Base-by-base conservation (phyloP, 2,888 invertebrate species). In the Hesperia comma region DNA sequence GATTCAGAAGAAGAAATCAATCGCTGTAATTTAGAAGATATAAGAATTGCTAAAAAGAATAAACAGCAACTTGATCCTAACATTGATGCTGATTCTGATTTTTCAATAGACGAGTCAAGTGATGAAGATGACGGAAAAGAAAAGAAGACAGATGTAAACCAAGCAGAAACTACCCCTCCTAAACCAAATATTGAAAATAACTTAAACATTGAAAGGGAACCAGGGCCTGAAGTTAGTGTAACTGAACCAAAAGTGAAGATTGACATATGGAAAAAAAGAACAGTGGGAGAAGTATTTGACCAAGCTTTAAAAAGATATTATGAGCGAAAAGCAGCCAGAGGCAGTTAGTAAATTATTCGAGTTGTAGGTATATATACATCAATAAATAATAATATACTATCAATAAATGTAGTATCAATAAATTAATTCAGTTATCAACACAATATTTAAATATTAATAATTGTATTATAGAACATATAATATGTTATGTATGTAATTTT, bases 231-330 rank as follows among this genome's bases (percentile, higher is more conserved):
- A 67, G 70, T 69, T 56, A n/a, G 8, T 43, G 41, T 54, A 0
- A 43, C 0, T 54, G 54, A 75, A 58, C 76, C 80, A n/a, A 88
- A 90, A 78, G 89, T 92, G 10, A 95, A 95, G 89, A 87, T 94
- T 69, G 94, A 95, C 79, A 95, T 97, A 77, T 97, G 97, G 97
- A 95, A 95, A 77, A 98, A 98, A 79, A 93, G 97, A 75, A 98
- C 97, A 33, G 95, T 97, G 15, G 98, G 97, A 7, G 94, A 93
- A 60, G 93, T 95, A 2, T 96, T 96, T 84, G 95, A 96, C 68
- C 95, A 94, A 67, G 97, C 98, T 15, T 83, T 97, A 37, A 94
- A 95, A 77, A 94, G 96, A 77, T 97, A 96, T 86, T 96, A 95
- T 80, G 94, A 95, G 79, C 94, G 97, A 74, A 96, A 96, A 87